Conservation (phyloP, 2,888 invertebrate genomes). For the Phrixothrix hirtus region DNA sequence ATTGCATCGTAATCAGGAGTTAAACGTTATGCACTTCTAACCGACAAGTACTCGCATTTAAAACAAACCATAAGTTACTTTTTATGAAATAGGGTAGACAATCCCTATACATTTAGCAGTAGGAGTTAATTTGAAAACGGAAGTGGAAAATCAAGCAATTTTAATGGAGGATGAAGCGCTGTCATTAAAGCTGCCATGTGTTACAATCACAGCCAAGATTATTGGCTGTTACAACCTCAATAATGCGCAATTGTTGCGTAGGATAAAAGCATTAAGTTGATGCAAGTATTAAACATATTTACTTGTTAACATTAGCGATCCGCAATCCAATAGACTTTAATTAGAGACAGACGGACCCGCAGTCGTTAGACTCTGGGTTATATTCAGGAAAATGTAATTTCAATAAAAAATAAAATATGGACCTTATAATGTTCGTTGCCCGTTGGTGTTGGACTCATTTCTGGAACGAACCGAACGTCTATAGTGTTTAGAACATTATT, state of each 20-base stretch:
- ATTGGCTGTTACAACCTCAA: slow-evolving; percentile 35
- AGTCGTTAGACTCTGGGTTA: slow-evolving; percentile 35
- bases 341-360: slow-evolving; percentile 37
- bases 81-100: slow-evolving; percentile 4
- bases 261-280: slow-evolving; percentile 44
- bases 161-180: slow-evolving; percentile 22
- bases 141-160: slow-evolving; percentile 22
- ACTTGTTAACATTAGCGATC: slow-evolving; percentile 40
- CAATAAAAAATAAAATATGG: slow-evolving; percentile 37
- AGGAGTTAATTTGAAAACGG: slow-evolving; percentile 10
- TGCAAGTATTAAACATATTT: slow-evolving; percentile 43
- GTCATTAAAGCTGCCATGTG: slow-evolving; percentile 27
- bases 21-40: too few relatives aligned
- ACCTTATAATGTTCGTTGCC: slow-evolving; percentile 21
- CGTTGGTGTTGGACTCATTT: slow-evolving; percentile 20
- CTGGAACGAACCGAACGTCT: slow-evolving; percentile 22
- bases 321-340: slow-evolving; percentile 42
- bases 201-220: slow-evolving; percentile 34
- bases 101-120: slow-evolving; percentile 6
- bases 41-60: too few relatives aligned
- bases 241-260: slow-evolving; percentile 42
- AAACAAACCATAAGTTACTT: too few relatives aligned
- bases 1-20: too few relatives aligned
- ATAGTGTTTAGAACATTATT: slow-evolving; percentile 14
- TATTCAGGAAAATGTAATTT: slow-evolving; percentile 36